phyloP scores from a whole-genome alignment of 2,113 vertebrate genomes.

The Oreochromis tanganicae region DNA sequence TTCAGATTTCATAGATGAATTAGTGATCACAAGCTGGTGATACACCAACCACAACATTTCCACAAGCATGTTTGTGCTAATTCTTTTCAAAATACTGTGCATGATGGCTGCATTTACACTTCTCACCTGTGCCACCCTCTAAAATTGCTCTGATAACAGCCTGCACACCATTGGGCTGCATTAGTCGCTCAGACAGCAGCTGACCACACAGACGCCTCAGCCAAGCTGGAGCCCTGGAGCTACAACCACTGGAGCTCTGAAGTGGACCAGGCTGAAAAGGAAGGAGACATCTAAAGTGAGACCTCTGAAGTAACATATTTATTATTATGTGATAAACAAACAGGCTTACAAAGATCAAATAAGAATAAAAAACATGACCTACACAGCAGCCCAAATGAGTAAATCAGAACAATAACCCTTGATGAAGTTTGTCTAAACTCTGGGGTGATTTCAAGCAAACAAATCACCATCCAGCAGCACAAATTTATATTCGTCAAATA shows the following conservation, averaged over 20 bases:
- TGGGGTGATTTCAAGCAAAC: background rate
- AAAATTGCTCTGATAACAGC: constrained; percentile 85
- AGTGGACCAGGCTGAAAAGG: constrained; percentile 8
- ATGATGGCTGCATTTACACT: background rate
- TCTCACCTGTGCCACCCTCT: constrained; percentile 81
- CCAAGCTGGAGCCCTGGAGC: constrained; percentile 75
- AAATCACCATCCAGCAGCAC: background rate
- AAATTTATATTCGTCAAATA: background rate
- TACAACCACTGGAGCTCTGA: background rate
- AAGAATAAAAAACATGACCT: background rate
- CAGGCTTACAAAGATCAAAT: background rate
- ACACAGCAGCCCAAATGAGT: background rate
- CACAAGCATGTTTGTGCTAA: background rate
- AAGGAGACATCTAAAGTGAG: background rate
- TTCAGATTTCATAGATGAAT: background rate
- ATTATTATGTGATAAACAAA: background rate
- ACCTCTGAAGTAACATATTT: background rate
- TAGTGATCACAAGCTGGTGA: background rate
- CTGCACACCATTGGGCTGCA: constrained; percentile 83
- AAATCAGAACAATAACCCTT: background rate
- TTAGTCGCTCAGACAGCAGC: constrained; percentile 85
- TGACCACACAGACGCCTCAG: constrained; percentile 85
- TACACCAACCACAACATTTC: background rate
- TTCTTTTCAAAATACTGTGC: background rate
- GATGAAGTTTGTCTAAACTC: background rate